Base-by-base conservation (phyloP, 2,888 invertebrate species). In the Calliopum simillimum region DNA sequence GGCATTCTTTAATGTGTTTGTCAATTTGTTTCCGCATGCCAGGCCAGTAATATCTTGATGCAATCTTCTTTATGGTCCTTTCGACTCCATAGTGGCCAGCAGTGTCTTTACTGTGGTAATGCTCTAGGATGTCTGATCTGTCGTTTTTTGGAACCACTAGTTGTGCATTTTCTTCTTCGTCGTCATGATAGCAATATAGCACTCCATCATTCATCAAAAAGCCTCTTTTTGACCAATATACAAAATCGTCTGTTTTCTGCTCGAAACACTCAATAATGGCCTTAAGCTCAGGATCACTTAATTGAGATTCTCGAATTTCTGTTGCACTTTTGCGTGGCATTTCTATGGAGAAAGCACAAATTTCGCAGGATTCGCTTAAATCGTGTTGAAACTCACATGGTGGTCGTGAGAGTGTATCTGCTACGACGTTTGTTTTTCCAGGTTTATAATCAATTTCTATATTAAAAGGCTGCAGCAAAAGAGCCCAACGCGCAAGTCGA, bases 401-500 rank as follows among this genome's bases (percentile, higher is more conserved):
- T n/a, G 71, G 75, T 49, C 74, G 44, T 5, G 73, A 73, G 23
- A 75, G 25, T 16, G 68, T 69, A 23, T 75, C 73, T 1, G 76
- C 74, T 1, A 84, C 70, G 13, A 76, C 73, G 72, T 86, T 84
- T 2, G 72, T 71, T 43, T 76, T 81, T 2, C 87, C 3, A 87
- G 79, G 0, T 78, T 72, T 3, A 87, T 74, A 47, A 86, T 78
- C 70, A 80, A 87, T 2, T 78, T 74, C 72, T 86, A 84, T 2
- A 88, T 70, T 13, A 73, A 71, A 2, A 88, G 59, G n/a, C n/a
- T n/a, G n/a, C n/a, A n/a, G n/a, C n/a, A n/a, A n/a, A n/a, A n/a
- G n/a, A n/a, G n/a, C n/a, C 88, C 88, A 88, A n/a, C 87, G 69
- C 0, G 83, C 84, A 1, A 88, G 72, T 47, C 87, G 71, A 3